Evolutionary conservation across 2,113 vertebrate species (phyloP).

Genomic region (Rhizomys pruinosus): DNA sequence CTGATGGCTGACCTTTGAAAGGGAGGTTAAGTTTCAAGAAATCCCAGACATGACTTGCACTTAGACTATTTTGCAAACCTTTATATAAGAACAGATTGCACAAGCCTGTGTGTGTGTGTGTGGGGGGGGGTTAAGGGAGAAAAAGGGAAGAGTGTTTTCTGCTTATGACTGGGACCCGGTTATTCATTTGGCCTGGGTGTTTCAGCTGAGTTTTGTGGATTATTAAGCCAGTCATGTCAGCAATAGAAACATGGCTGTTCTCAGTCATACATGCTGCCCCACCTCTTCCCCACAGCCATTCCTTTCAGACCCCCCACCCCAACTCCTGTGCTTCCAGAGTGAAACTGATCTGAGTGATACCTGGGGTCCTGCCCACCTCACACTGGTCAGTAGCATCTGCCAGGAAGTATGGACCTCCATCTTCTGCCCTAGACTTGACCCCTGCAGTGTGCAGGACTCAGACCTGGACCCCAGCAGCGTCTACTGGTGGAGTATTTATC

Average conservation of each 20-base stretch:
- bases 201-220: conserved; percentile 66
- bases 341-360: neutral
- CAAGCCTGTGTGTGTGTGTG: conserved; percentile 35
- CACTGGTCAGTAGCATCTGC: neutral
- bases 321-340: neutral
- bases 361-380: neutral
- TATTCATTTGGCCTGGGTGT: conserved; percentile 13
- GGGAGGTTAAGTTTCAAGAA: neutral
- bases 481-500: neutral
- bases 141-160: conserved; percentile 69
- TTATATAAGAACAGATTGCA: conserved; percentile 55
- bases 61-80: conserved; percentile 53
- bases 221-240: conserved; percentile 52
- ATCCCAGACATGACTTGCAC: neutral
- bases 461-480: neutral
- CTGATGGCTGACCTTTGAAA: neutral
- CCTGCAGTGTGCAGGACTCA: neutral
- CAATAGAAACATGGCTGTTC: conserved; percentile 49
- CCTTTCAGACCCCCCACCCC: neutral
- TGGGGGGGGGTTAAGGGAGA: neutral
- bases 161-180: conserved; percentile 49
- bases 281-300: conserved; percentile 33
- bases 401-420: neutral
- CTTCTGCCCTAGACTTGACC: neutral
- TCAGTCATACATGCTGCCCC: neutral